Conservation (phyloP, 2,797 vertebrate species). For the Vipera ursinii region DNA sequence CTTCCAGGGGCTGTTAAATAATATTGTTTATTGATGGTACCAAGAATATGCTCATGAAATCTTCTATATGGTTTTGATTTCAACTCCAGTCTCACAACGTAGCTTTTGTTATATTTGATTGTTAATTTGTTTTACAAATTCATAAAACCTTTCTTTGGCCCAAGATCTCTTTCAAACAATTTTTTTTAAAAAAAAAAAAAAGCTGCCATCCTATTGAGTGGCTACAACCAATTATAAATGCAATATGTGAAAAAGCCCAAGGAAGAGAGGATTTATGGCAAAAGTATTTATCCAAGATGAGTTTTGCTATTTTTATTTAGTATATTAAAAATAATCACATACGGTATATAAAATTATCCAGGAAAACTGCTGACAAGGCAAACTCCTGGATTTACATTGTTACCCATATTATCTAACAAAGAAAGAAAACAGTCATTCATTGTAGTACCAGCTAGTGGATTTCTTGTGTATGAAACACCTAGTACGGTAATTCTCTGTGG, state of each 20-base stretch:
- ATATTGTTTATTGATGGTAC: neutral
- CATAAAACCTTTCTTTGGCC: neutral
- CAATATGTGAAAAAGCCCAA: neutral
- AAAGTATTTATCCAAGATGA: neutral
- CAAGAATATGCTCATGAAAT: neutral
- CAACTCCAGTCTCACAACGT: neutral
- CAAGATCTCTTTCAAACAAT: neutral
- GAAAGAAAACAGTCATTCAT: neutral
- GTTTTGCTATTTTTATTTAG: neutral
- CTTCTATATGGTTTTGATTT: neutral
- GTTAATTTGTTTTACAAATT: neutral
- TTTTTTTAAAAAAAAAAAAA: neutral
- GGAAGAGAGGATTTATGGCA: neutral
- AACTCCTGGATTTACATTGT: neutral
- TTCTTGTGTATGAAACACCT: neutral
- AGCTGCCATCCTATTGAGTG: neutral
- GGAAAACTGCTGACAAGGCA: neutral
- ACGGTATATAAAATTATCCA: neutral
- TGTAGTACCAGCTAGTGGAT: neutral
- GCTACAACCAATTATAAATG: neutral
- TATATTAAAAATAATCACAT: neutral
- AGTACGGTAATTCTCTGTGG: neutral
- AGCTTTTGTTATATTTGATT: neutral
- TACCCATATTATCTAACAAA: neutral
- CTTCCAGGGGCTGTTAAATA: neutral